A percentile compares a stretch with the other conserved stretches of the same genome.
These are phyloP conservation scores for Carapus acus DNA, from an alignment of 2,797 vertebrate genomes.

Conservation along the genomic window DNA sequence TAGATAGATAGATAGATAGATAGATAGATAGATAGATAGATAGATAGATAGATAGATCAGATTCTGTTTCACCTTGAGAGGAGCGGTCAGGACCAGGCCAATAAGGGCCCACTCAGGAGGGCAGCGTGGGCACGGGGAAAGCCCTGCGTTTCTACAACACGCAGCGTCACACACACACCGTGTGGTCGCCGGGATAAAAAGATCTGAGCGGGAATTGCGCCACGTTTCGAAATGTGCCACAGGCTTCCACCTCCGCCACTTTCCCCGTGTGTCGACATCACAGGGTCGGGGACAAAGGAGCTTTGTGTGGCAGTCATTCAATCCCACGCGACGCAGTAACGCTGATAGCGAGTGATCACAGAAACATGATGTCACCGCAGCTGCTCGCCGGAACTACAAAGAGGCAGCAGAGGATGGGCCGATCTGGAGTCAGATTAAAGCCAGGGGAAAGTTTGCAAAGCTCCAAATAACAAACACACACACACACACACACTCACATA, in stretches of 20 bases:
- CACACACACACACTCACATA: constrained; percentile 18
- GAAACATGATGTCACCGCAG: constrained; percentile 73
- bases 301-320: constrained; percentile 70
- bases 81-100: neutral
- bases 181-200: constrained; percentile 40
- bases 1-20: no score
- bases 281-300: constrained; percentile 66
- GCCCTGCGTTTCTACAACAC: neutral
- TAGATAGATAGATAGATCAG: no score
- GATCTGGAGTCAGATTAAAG: constrained; percentile 58
- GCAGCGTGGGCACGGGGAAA: constrained; percentile 12
- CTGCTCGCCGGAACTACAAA: constrained; percentile 68
- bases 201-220: constrained; percentile 36
- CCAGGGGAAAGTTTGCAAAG: constrained; percentile 42
- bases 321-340: constrained; percentile 55
- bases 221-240: constrained; percentile 49
- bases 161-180: constrained; percentile 1
- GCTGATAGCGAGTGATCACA: constrained; percentile 69
- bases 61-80: no score
- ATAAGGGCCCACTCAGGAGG: constrained; percentile 7
- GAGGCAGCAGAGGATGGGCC: constrained; percentile 53
- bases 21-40: no score
- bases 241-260: constrained; percentile 45
- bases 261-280: constrained; percentile 60
- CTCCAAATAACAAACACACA: constrained; percentile 37